Conservation (phyloP, 53 echinoderm and acorn worm species). For the Arbacia lixula region DNA sequence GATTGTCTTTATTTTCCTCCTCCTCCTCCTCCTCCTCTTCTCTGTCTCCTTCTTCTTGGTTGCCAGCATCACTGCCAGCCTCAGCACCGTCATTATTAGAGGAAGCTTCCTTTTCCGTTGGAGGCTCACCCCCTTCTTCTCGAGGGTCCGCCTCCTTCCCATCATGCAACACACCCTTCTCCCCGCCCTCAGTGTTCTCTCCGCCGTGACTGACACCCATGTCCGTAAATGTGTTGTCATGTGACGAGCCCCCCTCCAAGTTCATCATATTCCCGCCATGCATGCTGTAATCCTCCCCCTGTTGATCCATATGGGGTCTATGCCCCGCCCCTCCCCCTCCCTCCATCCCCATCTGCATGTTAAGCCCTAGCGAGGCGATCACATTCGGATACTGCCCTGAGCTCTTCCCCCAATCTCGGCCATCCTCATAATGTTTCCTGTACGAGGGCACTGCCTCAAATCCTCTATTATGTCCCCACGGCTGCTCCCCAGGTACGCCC, state of each 20-base stretch:
- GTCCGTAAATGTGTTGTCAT: constrained; percentile 23
- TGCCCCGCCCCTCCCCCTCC: constrained; percentile 15
- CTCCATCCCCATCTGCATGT: constrained; percentile 38
- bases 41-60: not conserved
- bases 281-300: constrained; percentile 6
- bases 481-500: constrained; percentile 44
- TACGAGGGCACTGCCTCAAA: constrained; percentile 20
- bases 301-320: constrained; percentile 6
- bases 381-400: constrained; percentile 39
- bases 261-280: constrained; percentile 15
- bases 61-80: constrained; percentile 8
- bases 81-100: not conserved
- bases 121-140: constrained; percentile 9
- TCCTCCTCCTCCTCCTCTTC: constrained; percentile 17
- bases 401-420: constrained; percentile 31
- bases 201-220: constrained; percentile 30
- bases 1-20: constrained; percentile 2
- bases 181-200: not conserved
- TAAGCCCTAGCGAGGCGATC: constrained; percentile 36
- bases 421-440: constrained; percentile 44
- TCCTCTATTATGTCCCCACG: constrained; percentile 43
- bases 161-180: not conserved
- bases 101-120: not conserved
- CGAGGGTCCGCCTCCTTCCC: not conserved
- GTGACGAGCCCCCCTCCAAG: not conserved